These are phyloP conservation scores for Zaprionus davidi DNA, from an alignment of 1,140 invertebrate genomes.

Conservation along the genomic window DNA sequence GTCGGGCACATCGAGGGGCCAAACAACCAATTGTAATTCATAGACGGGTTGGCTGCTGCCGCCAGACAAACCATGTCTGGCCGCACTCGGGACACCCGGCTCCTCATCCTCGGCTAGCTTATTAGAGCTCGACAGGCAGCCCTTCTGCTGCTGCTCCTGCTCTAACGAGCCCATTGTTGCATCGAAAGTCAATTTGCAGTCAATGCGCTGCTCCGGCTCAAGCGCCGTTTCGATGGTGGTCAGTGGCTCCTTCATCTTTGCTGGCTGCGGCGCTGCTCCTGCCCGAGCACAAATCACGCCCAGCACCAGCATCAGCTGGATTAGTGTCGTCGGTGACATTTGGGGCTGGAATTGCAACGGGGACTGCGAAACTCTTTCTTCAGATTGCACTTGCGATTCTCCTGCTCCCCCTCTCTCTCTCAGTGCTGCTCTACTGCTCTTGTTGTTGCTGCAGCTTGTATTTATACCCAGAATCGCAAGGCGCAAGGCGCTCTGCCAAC, in stretches of 20 bases:
- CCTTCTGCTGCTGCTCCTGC: conserved; percentile 53
- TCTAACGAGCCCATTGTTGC: conserved; percentile 78
- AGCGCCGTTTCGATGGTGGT: conserved; percentile 10
- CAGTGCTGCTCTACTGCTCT: conserved; percentile 3
- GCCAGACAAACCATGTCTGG: conserved; percentile 51
- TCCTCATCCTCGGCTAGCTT: conserved; percentile 1
- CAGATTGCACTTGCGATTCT: conserved; percentile 18
- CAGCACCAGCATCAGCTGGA: conserved; percentile 23
- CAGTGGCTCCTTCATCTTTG: background rate
- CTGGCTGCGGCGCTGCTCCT: conserved; percentile 9
- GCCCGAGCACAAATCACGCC: conserved; percentile 36
- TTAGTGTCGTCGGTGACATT: conserved; percentile 40
- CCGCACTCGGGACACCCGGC: conserved; percentile 3
- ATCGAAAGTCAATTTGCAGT: conserved; percentile 81
- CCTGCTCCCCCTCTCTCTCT: background rate
- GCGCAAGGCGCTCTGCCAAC: background rate
- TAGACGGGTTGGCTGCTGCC: conserved; percentile 69
- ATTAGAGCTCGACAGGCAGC: conserved; percentile 12
- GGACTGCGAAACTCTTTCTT: conserved; percentile 18
- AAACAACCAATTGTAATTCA: conserved; percentile 82
- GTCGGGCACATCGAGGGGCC: conserved; percentile 66
- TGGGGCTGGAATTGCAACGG: conserved; percentile 37
- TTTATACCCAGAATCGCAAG: conserved; percentile 59
- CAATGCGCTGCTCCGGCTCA: conserved; percentile 51
- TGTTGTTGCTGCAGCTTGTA: conserved; percentile 47